Percentiles rank a stretch among this genome's conserved stretches.
Conservation (phyloP, 2,888 invertebrate genomes). For the Elegia similella region DNA sequence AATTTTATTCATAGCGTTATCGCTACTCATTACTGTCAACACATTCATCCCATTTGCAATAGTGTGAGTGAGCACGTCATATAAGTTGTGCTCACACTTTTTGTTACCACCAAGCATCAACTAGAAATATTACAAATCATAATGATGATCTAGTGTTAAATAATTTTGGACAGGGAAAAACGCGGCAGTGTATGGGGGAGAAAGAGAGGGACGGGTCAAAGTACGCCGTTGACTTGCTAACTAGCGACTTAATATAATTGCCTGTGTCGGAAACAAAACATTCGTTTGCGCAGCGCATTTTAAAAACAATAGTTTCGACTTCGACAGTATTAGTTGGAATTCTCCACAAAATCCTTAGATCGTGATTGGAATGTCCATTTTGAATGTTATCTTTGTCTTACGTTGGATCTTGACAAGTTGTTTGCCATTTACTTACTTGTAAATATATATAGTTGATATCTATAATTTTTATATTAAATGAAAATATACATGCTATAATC, state of each 20-base stretch:
- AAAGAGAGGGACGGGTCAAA: not conserved
- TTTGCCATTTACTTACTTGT: constrained; percentile 77
- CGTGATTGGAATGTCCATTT: constrained; percentile 20
- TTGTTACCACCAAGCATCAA: too few species aligned
- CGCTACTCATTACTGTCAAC: too few species aligned
- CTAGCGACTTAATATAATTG: not conserved
- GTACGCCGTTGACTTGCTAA: not conserved
- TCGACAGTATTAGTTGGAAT: constrained; percentile 47
- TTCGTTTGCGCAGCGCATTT: not conserved
- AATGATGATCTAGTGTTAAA: too few species aligned
- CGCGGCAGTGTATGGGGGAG: too few species aligned
- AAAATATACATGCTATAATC: constrained; percentile 67
- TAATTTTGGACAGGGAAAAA: too few species aligned
- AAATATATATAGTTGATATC: constrained; percentile 76
- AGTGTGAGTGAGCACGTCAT: too few species aligned
- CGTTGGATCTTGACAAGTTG: constrained; percentile 58
- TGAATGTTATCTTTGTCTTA: constrained; percentile 31
- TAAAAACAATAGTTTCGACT: constrained; percentile 21
- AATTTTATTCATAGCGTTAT: too few species aligned
- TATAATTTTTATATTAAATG: constrained; percentile 79
- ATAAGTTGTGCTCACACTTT: too few species aligned
- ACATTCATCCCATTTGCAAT: too few species aligned
- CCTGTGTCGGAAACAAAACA: not conserved
- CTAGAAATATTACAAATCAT: too few species aligned
- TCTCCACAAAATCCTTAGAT: constrained; percentile 7